These are phyloP conservation scores for Harpalus rubripes DNA, from an alignment of 2,888 invertebrate species.

Conservation along the genomic window DNA sequence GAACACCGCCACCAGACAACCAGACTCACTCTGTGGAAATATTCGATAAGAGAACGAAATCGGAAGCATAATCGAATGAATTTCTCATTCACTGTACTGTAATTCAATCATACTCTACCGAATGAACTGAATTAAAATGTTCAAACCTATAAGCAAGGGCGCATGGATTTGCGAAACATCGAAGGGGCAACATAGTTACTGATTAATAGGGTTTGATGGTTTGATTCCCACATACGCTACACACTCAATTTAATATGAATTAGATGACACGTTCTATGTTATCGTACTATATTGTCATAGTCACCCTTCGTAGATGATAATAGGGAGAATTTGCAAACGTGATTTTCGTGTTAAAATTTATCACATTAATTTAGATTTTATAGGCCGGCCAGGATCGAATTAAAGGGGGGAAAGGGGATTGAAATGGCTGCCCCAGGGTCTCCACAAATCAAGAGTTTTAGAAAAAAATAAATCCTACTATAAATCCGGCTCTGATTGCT, in stretches of 20 bases:
- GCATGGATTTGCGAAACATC: background rate
- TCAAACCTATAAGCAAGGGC: conserved; percentile 19
- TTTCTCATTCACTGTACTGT: conserved; percentile 57
- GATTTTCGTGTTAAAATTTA: background rate
- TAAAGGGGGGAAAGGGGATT: no score
- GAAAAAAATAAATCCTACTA: no score
- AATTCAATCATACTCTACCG: conserved; percentile 49
- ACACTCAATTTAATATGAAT: conserved; percentile 50
- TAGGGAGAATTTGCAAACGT: background rate
- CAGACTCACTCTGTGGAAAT: conserved; percentile 44
- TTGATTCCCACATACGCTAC: conserved; percentile 30
- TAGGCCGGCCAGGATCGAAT: background rate
- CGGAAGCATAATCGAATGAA: conserved; percentile 58
- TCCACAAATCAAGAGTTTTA: no score
- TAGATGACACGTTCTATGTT: conserved; percentile 26
- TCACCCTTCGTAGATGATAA: background rate
- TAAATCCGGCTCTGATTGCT: no score
- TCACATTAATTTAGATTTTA: background rate
- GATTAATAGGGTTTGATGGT: conserved; percentile 44
- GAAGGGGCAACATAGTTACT: conserved; percentile 24
- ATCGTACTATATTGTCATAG: background rate
- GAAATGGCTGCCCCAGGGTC: no score
- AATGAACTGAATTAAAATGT: conserved; percentile 49
- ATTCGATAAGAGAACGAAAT: conserved; percentile 54
- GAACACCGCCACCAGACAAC: conserved; percentile 19